Percentiles rank a stretch among this genome's conserved stretches.
Conservation (phyloP, 2,888 invertebrate genomes). For the Terebella lapidaria region DNA sequence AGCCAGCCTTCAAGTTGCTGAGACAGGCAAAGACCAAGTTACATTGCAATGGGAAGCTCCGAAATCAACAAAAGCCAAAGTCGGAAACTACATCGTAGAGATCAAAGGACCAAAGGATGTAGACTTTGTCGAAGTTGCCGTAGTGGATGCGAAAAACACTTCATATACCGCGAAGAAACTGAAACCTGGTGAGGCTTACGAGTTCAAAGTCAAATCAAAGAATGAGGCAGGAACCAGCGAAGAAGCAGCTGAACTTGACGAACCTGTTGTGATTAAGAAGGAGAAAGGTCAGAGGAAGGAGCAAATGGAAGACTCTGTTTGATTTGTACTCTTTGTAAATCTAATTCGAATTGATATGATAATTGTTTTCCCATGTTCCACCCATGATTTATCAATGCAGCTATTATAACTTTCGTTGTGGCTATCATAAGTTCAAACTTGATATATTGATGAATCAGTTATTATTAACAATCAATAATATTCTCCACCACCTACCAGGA, state of each 20-base stretch:
- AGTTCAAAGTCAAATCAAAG: constrained; percentile 78
- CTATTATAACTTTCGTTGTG: no score
- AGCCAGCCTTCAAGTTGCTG: constrained; percentile 9
- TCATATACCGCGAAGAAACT: background rate
- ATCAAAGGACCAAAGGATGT: background rate
- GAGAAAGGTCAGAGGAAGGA: no score
- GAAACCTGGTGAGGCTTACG: constrained; percentile 57
- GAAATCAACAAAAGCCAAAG: constrained; percentile 8
- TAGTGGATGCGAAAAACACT: constrained; percentile 31
- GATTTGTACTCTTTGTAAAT: no score
- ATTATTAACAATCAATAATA: no score
- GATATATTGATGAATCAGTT: no score
- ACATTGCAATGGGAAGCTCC: constrained; percentile 11
- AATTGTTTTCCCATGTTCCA: no score
- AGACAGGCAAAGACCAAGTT: background rate
- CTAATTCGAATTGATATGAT: no score
- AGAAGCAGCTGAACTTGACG: constrained; percentile 62
- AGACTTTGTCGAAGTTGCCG: background rate
- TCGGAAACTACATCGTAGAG: background rate
- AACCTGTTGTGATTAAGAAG: background rate
- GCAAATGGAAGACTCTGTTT: no score
- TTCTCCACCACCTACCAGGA: no score
- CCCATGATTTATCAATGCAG: no score
- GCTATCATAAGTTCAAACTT: no score
- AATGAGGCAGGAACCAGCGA: constrained; percentile 68